Evolutionary conservation across 2,113 vertebrate species (phyloP), one percentile per base, ranked within the genome.

Genomic region (Carassius auratus): DNA sequence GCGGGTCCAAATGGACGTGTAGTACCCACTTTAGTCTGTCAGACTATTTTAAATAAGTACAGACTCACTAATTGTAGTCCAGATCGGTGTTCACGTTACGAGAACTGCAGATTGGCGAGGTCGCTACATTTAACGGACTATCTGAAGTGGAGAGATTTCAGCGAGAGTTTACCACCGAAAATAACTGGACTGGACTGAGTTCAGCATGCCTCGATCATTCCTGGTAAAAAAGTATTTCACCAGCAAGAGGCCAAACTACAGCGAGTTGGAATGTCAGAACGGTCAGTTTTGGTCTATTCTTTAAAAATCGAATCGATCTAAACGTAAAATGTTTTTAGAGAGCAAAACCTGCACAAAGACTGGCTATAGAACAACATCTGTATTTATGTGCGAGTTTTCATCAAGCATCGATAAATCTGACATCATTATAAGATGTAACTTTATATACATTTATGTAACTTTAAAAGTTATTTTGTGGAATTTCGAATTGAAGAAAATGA

Each of bases 161-260:
- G n/a, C 23, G 15, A 52, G 23, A 52, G 33, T 82, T 82, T 52
- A 42, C 23, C 8, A 1, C 3, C 68, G 12, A 19, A 62, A 33
- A 57, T 42, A 61, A n/a, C 38, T 61, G 74, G 50, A 77, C 15
- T 84, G 81, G 75, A 55, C 23, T 77, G 1, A 78, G 83, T 85
- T 90, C 90, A 96, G 91, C 91, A 98, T 98, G 97, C 97, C 98
- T 92, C 96, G 97, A 10, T 98, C 97, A 19, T 99, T 99, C 89
- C 93, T 99, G 30, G 97, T 99, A 84, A 97, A 98, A 93, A 97
- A 98, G 91, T 96, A 97, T 78, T 96, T 97, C 89, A 94, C 96
- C 55, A 97, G 93, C 93, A 97, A 97, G 94, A 98, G 97, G 81
- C 97, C 97, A 12, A 98, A 99, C 93, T 99, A 99, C 93, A 98